Conservation (phyloP, 2,888 invertebrate species). For the Cephus nigrinus region DNA sequence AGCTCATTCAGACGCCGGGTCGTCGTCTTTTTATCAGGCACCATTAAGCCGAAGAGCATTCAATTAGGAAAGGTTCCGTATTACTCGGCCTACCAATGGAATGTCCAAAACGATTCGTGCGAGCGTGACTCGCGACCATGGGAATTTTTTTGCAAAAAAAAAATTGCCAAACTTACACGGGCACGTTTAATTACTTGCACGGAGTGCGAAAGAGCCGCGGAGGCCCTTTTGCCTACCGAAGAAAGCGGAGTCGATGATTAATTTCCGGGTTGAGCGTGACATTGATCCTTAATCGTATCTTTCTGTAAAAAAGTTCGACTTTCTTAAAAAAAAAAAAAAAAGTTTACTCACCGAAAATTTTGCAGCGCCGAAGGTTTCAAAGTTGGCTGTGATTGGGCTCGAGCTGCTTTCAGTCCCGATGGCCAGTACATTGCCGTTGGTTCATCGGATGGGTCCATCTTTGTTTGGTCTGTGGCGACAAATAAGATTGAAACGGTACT, state of each 20-base stretch:
- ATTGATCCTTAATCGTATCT: neutral
- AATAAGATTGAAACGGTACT: conserved; percentile 81
- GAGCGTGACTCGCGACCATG: neutral
- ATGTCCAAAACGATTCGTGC: neutral
- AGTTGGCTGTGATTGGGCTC: conserved; percentile 93
- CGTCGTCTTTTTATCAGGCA: neutral
- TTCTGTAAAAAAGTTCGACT: neutral
- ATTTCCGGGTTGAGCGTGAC: conserved; percentile 3
- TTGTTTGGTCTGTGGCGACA: conserved; percentile 88
- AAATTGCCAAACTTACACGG: neutral
- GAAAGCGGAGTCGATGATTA: neutral
- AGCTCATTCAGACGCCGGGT: neutral
- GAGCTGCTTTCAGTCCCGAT: conserved; percentile 93
- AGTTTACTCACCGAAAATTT: conserved; percentile 32
- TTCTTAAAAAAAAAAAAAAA: neutral
- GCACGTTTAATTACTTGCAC: neutral
- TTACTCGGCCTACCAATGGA: neutral
- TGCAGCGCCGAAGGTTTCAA: conserved; percentile 94
- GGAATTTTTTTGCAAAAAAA: neutral
- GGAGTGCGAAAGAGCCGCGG: neutral
- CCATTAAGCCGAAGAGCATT: conserved; percentile 4
- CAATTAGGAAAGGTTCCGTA: conserved; percentile 1
- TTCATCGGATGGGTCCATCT: conserved; percentile 90
- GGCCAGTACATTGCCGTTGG: conserved; percentile 91
- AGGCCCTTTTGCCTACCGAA: neutral